Percentiles rank a stretch among this genome's conserved stretches.
Evolutionary conservation across 2,888 invertebrate genomes (phyloP).

Genomic region (Phaonia tiefii): DNA sequence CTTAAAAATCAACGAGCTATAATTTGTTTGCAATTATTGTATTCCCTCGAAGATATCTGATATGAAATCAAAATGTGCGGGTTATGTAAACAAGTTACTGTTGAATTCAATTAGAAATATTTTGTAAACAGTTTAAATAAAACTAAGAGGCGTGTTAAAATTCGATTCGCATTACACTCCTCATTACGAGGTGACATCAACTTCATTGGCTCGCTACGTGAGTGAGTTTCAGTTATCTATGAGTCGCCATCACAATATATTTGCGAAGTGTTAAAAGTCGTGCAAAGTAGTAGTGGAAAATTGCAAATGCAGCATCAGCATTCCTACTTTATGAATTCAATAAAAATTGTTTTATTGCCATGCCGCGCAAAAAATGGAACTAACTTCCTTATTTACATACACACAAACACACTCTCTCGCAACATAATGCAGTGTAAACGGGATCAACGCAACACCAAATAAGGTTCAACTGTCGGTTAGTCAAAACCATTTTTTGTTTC

Average conservation of each 20-base stretch:
- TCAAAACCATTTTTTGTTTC: constrained; percentile 44
- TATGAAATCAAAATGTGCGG: too few relatives aligned
- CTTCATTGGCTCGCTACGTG: neutral
- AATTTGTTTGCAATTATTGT: too few relatives aligned
- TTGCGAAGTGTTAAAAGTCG: constrained; percentile 7
- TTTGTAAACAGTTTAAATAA: too few relatives aligned
- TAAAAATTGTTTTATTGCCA: constrained; percentile 46
- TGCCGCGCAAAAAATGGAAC: neutral
- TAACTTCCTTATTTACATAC: neutral
- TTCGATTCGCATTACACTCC: too few relatives aligned
- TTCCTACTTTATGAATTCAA: constrained; percentile 46
- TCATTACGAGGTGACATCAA: too few relatives aligned
- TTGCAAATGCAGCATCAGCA: constrained; percentile 42
- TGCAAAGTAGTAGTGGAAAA: constrained; percentile 41
- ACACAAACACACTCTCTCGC: neutral
- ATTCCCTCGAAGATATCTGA: too few relatives aligned
- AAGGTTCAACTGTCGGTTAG: constrained; percentile 61
- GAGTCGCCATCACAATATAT: neutral
- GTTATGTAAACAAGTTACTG: too few relatives aligned
- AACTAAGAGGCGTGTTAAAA: too few relatives aligned
- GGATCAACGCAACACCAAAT: constrained; percentile 48
- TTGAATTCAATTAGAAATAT: too few relatives aligned
- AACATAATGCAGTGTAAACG: constrained; percentile 1
- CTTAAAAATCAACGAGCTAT: too few relatives aligned
- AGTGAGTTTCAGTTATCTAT: neutral